Base-by-base conservation (phyloP, 2,113 vertebrate genomes). In the Ondatra zibethicus region DNA sequence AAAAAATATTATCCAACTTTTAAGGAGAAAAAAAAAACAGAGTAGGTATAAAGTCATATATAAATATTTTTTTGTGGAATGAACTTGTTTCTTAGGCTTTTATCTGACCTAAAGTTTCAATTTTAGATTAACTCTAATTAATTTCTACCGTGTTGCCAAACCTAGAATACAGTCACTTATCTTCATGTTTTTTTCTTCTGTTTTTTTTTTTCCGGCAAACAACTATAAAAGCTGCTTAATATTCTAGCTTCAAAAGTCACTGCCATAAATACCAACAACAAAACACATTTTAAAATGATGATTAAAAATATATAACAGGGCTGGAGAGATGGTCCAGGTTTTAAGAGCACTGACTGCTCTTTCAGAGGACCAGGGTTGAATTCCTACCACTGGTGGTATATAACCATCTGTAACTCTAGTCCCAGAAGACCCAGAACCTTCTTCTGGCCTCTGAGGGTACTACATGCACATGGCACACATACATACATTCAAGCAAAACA, bases 51-150 rank as follows among this genome's bases (percentile, higher is more conserved):
- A 91, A 66, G 84, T 73, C 72, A 25, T 47, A 86, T 11, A 8
- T 39, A 21, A 45, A 42, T 21, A 31, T 73, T 88, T 91, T 76
- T 94, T 63, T 87, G 1, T 94, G 73, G 73, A 92, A 92, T 81
- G 16, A 86, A 68, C 36, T 84, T 73, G 21, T 58, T 89, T 92
- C 85, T 81, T 81, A 75, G 88, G 17, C 86, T 42, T 97, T 90
- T 89, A 93, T 65, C 58, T 90, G 36, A 92, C 39, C 29, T 70
- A 89, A 81, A 61, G 55, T 86, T 90, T 58, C 52, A 50, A 33
- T 47, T 86, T 94, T 8, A 75, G 42, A 36, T 88, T 72, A 94
- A 84, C 55, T 95, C 58, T 88, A 47, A 89, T 85, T 88, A 45
- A 92, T 89, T 55, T 95, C 92, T 78, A 55, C 9, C 88, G 7